Base-by-base conservation (phyloP, 2,797 vertebrate species). In the Enteromius thamalakanensis region DNA sequence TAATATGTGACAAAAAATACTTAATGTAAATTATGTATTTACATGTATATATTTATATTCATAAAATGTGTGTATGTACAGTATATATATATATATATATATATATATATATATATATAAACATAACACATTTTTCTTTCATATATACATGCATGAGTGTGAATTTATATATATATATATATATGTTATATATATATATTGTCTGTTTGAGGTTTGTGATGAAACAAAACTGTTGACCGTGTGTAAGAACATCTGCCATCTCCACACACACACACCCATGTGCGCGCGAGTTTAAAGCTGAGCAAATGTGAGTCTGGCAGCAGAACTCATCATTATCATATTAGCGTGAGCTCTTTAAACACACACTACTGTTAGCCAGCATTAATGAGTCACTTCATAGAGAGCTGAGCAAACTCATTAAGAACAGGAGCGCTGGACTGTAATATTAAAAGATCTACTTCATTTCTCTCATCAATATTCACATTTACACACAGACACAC, bases 351-450 rank as follows among this genome's bases (percentile, higher is more conserved):
- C 69, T 71, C 42, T 29, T 49, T 49, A 71, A 71, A 49, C 69
- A 71, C 69, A 71, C 23, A 17, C 23, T 34, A 47, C 58, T 49
- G 47, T 49, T 49, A 32, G 32, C 23, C 29, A n/a, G 12, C 17
- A 67, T 49, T 67, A 67, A 79, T 67, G 26, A 67, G 76, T 7
- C 60, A 65, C 40, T 67, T 79, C 45, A 65, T 47, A 67, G 47
- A 32, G 47, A 21, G 70, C 3, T 3, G 70, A 72, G 47, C 47
- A 74, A 71, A 49, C 42, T 71, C 23, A 53, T 74, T 53, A 74
- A n/a, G 10, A 19, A n/a, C 17, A 53, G 29, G 4, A 74, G 47
- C 17, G 5, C 26, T 72, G 70, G 70, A 49, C 26, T 51, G 70
- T 29, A 45, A 72, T 7, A 45, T 15, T n/a, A 45, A 6, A 12